Evolutionary conservation across 2,113 vertebrate species (phyloP).

Genomic region (Chlorocebus sabaeus): DNA sequence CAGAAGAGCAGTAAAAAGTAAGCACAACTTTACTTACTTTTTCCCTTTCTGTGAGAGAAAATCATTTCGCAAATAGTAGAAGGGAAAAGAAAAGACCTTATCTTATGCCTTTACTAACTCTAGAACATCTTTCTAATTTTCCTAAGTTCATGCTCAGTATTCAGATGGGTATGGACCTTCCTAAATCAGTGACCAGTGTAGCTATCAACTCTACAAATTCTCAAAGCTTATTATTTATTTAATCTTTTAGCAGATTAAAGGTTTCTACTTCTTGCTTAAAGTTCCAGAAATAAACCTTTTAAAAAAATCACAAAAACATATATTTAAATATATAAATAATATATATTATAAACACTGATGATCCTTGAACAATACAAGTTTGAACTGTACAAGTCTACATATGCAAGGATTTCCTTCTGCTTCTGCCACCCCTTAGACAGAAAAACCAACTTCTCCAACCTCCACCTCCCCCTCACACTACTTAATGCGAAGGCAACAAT

Average conservation of each 20-base stretch:
- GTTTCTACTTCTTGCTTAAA: background rate
- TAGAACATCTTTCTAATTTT: background rate
- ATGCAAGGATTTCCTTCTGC: background rate
- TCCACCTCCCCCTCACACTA: background rate
- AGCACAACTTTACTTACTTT: background rate
- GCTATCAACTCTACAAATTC: background rate
- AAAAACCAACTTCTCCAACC: background rate
- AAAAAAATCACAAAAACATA: background rate
- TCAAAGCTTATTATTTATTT: background rate
- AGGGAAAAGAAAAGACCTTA: background rate
- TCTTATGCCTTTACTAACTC: background rate
- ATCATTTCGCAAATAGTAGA: background rate
- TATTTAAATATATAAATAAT: background rate
- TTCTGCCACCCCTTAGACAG: background rate
- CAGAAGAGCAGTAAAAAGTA: background rate
- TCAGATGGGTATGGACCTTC: background rate
- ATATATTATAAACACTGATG: background rate
- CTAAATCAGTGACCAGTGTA: background rate
- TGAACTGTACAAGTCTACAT: background rate
- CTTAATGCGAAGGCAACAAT: background rate
- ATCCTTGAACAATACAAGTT: background rate
- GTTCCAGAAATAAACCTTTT: background rate
- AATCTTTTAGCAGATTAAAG: background rate
- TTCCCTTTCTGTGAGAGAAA: background rate
- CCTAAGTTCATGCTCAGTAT: background rate